Evolutionary conservation across 2,888 invertebrate species (phyloP), one percentile per base, ranked within the genome.

Genomic region (Ormyrus labotus): DNA sequence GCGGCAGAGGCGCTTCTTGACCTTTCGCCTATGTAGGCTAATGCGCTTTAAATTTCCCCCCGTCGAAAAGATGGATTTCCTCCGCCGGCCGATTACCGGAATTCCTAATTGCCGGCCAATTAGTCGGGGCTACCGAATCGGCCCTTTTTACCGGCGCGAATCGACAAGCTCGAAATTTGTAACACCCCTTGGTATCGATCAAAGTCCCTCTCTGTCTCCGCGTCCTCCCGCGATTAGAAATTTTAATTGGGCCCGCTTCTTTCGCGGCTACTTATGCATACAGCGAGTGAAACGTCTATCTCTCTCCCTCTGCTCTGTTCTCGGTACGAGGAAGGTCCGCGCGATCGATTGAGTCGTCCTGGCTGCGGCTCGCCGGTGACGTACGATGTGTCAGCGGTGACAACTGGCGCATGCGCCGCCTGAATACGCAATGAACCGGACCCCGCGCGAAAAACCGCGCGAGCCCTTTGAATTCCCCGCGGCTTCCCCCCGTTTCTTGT

Each of bases 311-410:
- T 2, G 1, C 34, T 34, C 34, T 34, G 13, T 19, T n/a, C 47
- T 68, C 19, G 72, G 72, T 72, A 34, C 34, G 34, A 34, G 34
- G 34, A 34, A 34, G 34, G 34, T 78, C 67, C 51, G 47, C 45
- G 45, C 53, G 73, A 71, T 78, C 73, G 87, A 90, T 90, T 90
- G 89, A 88, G 88, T 87, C 84, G 87, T 88, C 85, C 85, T 82
- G 78, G 61, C 63, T 13, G 60, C 67, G 51, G 50, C 53, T 84
- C 84, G 87, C 88, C 85, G 87, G 89, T 90, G 90, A 90, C 90
- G 87, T 88, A 90, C 90, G 90, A 90, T 88, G 90, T 90, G 90
- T 90, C 90, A 90, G 89, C 89, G 84, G 87, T 90, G 90, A 90
- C 90, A 90, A 90, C 90, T 90, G 89, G 90, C 89, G 88, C 90